phyloP scores from a whole-genome alignment of 92 coral and sea anemone genomes.

The Zoanthus sociatus region DNA sequence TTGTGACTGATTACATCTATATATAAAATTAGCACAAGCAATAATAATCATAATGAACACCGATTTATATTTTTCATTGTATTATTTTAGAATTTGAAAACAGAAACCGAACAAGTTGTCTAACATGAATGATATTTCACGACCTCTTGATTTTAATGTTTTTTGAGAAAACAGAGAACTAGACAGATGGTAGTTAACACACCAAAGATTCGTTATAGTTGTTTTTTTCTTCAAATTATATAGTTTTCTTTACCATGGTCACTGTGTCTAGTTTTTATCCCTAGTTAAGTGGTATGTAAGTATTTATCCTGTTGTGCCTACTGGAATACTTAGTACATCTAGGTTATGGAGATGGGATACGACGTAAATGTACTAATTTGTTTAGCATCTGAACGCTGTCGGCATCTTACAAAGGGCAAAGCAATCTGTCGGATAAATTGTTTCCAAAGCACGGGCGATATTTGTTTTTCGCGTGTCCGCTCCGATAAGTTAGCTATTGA shows the following conservation, averaged over 20 bases:
- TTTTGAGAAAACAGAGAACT: slow-evolving; percentile 30
- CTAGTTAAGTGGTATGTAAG: slow-evolving; percentile 6
- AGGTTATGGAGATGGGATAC: background rate
- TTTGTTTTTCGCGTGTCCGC: slow-evolving; percentile 46
- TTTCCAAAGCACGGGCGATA: slow-evolving; percentile 46
- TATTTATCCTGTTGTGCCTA: slow-evolving; percentile 6
- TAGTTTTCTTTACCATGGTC: background rate
- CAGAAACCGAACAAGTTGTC: background rate
- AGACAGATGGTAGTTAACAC: background rate
- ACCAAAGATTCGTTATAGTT: slow-evolving; percentile 14
- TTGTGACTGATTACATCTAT: background rate
- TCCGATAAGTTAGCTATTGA: slow-evolving; percentile 14
- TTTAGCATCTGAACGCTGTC: slow-evolving; percentile 44
- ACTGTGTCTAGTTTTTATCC: background rate
- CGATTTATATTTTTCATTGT: background rate
- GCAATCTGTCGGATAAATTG: slow-evolving; percentile 45
- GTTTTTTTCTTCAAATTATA: background rate
- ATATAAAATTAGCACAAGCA: background rate
- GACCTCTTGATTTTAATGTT: slow-evolving; percentile 28
- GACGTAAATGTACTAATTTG: slow-evolving; percentile 13
- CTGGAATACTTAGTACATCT: background rate
- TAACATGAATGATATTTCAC: background rate
- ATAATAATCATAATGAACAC: background rate
- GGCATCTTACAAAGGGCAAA: slow-evolving; percentile 41
- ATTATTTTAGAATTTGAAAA: background rate